These are phyloP conservation scores for Dicentrarchus labrax DNA, from an alignment of 2,113 vertebrate species.

Conservation along the genomic window DNA sequence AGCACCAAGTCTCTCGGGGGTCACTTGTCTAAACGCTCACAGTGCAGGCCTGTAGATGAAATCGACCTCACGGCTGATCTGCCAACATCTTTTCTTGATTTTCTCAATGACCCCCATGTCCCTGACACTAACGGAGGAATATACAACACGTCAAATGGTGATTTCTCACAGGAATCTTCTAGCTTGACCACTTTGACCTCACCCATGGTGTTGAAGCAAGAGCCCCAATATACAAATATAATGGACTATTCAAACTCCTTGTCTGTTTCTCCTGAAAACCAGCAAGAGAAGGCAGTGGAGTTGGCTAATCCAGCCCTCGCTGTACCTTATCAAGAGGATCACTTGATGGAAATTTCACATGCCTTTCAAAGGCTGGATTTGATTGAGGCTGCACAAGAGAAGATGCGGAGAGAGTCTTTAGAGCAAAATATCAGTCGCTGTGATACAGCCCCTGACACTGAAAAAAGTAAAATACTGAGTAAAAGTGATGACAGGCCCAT, in stretches of 20 bases:
- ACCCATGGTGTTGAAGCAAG: conserved; percentile 71
- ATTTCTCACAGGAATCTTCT: conserved; percentile 77
- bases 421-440: conserved; percentile 68
- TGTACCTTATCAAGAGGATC: conserved; percentile 84
- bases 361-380: conserved; percentile 92
- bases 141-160: conserved; percentile 77
- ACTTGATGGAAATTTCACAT: conserved; percentile 91
- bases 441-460: conserved; percentile 66
- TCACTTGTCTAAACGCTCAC: conserved; percentile 96
- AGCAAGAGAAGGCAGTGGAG: conserved; percentile 67
- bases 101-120: conserved; percentile 90
- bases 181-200: conserved; percentile 74
- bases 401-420: conserved; percentile 64
- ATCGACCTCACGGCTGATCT: conserved; percentile 92
- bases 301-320: conserved; percentile 36
- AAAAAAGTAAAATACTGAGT: conserved; percentile 68
- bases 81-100: conserved; percentile 93
- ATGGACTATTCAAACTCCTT: conserved; percentile 65
- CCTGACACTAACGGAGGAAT: conserved; percentile 75
- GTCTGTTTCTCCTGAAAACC: conserved; percentile 60
- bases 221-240: conserved; percentile 74
- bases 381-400: conserved; percentile 84
- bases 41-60: conserved; percentile 95
- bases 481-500: conserved; percentile 77
- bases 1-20: conserved; percentile 98